A percentile compares a stretch with the other conserved stretches of the same genome.
These are phyloP conservation scores for Hypolimnas misippus DNA, from an alignment of 2,888 invertebrate genomes.

Conservation along the genomic window DNA sequence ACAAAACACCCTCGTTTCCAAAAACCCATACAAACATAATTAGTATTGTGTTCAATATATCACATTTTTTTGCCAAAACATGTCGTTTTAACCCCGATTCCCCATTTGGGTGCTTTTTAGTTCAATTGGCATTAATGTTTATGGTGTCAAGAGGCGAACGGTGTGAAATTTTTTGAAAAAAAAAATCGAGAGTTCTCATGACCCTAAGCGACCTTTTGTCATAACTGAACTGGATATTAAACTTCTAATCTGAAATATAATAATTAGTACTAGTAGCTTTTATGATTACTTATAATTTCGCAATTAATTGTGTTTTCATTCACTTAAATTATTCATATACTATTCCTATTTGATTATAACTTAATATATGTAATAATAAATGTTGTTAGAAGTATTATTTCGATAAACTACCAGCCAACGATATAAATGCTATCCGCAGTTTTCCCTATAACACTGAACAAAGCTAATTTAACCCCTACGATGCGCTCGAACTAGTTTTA, in stretches of 20 bases:
- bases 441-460: constrained; percentile 37
- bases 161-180: constrained; percentile 67
- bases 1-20: constrained; percentile 56
- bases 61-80: constrained; percentile 80
- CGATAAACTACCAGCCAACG: not conserved
- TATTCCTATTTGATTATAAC: not conserved
- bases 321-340: not conserved
- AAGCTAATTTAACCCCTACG: constrained; percentile 67
- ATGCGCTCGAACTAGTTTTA: constrained; percentile 68
- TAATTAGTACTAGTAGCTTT: not conserved
- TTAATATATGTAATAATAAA: not conserved
- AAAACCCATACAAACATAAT: constrained; percentile 79
- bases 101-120: constrained; percentile 66
- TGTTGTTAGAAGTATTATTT: not conserved
- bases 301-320: not conserved
- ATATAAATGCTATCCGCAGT: constrained; percentile 20
- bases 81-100: constrained; percentile 75
- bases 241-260: not conserved
- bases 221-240: not conserved
- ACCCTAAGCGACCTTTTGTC: constrained; percentile 54
- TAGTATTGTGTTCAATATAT: constrained; percentile 74
- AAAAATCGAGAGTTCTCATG: constrained; percentile 61
- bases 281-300: not conserved
- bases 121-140: constrained; percentile 67
- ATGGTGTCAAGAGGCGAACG: constrained; percentile 70